Evolutionary conservation across 2,888 invertebrate genomes (phyloP).

Genomic region (Rhyacophila evoluta): DNA sequence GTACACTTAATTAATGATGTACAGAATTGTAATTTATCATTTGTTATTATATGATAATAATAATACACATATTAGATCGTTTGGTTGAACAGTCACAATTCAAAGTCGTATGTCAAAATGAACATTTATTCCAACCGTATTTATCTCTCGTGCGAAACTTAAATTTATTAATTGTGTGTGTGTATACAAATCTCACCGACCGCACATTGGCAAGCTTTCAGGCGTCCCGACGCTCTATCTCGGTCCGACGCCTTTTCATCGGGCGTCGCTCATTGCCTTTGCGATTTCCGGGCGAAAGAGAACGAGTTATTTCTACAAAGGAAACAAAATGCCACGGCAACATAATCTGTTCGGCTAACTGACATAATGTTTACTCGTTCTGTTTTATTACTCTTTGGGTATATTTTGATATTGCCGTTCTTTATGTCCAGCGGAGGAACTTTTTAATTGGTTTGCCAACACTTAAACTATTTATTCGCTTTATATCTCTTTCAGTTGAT

Average conservation of each 20-base stretch:
- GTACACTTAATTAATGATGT: no score
- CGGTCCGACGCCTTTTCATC: background rate
- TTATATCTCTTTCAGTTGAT: no score
- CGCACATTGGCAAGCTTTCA: background rate
- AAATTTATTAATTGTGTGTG: no score
- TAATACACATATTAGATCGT: no score
- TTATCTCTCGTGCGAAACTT: background rate
- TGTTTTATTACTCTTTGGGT: background rate
- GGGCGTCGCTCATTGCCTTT: background rate
- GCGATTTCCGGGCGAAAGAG: background rate
- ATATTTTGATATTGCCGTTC: background rate
- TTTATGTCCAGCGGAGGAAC: no score
- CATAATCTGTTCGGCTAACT: background rate
- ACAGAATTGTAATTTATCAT: no score
- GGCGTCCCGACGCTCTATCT: background rate
- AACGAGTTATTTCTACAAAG: background rate
- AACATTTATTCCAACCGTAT: no score
- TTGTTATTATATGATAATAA: no score
- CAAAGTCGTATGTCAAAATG: no score
- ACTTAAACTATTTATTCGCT: no score
- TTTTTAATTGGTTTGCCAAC: no score
- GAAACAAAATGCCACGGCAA: background rate
- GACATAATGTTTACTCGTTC: background rate
- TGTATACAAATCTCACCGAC: background rate
- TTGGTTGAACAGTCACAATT: no score